Conservation (phyloP, 2,113 vertebrate species). For the Hepsetus odoe region DNA sequence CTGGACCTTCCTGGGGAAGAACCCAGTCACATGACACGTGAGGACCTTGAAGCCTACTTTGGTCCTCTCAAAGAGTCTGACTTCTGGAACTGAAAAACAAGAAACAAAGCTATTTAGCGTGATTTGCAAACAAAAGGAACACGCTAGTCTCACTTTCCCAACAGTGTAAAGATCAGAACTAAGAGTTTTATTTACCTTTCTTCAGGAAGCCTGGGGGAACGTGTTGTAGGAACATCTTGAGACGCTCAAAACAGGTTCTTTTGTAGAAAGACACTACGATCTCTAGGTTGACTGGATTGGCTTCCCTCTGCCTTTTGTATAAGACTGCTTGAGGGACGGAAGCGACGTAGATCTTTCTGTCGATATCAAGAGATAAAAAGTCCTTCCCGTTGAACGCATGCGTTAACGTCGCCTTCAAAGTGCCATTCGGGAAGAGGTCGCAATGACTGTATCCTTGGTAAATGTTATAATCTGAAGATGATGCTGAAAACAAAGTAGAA, state of each 20-base stretch:
- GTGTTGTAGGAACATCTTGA: conserved; percentile 9
- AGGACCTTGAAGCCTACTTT: not conserved
- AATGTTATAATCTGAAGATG: not conserved
- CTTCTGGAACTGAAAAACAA: conserved; percentile 17
- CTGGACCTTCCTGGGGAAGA: conserved; percentile 22
- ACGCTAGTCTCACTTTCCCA: no score
- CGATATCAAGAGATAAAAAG: conserved; percentile 19
- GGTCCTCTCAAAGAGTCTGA: not conserved
- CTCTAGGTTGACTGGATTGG: not conserved
- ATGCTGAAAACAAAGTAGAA: not conserved
- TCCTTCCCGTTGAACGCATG: conserved; percentile 26
- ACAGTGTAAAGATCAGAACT: no score
- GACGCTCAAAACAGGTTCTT: conserved; percentile 7
- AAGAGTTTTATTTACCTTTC: no score
- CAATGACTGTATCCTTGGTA: conserved; percentile 30
- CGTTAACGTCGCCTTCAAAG: not conserved
- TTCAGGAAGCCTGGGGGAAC: not conserved
- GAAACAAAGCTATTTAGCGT: not conserved
- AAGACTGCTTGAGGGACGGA: not conserved
- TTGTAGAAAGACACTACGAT: not conserved
- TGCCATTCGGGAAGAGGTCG: conserved; percentile 24
- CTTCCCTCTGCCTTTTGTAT: not conserved
- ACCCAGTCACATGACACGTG: conserved; percentile 38
- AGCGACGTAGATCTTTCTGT: not conserved
- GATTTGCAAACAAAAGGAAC: no score